Percentiles rank a stretch among this genome's conserved stretches.
Evolutionary conservation across 2,888 invertebrate species (phyloP).

Genomic region (Endomychus coccineus): DNA sequence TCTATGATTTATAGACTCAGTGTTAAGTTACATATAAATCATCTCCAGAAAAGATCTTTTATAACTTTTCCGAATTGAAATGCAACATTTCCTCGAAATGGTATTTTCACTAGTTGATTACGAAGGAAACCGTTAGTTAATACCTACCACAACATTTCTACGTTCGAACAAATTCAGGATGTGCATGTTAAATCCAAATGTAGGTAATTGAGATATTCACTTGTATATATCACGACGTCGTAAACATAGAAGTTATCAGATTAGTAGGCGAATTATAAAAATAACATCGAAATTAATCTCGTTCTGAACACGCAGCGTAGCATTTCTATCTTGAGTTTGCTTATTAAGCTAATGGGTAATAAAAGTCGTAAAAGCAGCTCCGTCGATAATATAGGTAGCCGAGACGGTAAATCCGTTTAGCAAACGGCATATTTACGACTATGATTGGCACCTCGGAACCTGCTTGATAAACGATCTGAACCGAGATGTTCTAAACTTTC

Average conservation of each 20-base stretch:
- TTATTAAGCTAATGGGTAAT: conserved; percentile 20
- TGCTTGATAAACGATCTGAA: conserved; percentile 12
- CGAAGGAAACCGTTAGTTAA: too few relatives aligned
- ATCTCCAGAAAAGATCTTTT: too few relatives aligned
- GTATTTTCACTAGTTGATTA: too few relatives aligned
- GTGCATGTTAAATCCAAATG: too few relatives aligned
- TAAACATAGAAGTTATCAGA: conserved; percentile 16
- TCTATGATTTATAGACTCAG: too few relatives aligned
- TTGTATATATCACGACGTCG: conserved; percentile 15
- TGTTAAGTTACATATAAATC: too few relatives aligned
- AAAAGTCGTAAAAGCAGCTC: conserved; percentile 17
- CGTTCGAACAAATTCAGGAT: too few relatives aligned
- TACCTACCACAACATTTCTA: too few relatives aligned
- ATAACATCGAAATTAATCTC: conserved; percentile 15
- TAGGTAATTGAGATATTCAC: conserved; percentile 16
- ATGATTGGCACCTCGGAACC: conserved; percentile 15
- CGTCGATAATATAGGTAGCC: conserved; percentile 15
- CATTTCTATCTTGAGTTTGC: conserved; percentile 17
- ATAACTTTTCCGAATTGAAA: too few relatives aligned
- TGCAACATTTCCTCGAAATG: too few relatives aligned
- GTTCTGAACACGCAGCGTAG: conserved; percentile 13
- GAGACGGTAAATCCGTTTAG: conserved; percentile 11
- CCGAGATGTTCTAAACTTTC: conserved; percentile 15
- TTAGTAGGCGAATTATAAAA: conserved; percentile 14
- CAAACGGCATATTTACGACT: conserved; percentile 13